Base-by-base conservation (phyloP, 2,888 invertebrate species). In the Gerosis bhagava region DNA sequence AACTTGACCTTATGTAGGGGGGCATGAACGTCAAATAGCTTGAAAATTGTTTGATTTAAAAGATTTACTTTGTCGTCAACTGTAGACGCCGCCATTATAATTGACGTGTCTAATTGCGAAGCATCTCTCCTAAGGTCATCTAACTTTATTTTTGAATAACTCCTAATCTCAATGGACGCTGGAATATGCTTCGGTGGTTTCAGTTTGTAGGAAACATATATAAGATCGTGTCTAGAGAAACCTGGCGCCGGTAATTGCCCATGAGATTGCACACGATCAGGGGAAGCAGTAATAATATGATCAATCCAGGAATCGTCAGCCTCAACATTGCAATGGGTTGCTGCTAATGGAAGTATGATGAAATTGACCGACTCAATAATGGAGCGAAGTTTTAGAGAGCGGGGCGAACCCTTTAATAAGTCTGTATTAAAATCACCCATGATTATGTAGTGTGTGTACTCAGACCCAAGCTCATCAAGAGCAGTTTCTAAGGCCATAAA, bases 191-290 rank as follows among this genome's bases (percentile, higher is more conserved):
- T 31, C 3, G 15, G 15, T 3, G 6, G 7, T 31, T 15, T 31
- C 8, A 31, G 15, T 8, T 31, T 31, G n/a, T 31, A 31, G 8
- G 29, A 31, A 4, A n/a, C 15, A 31, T 31, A 31, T 16, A 31
- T 15, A 3, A 16, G 5, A n/a, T 16, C 15, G 7, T 16, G 29
- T n/a, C 29, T 1, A 3, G 26, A 26, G 26, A 26, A 7, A 4
- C 26, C 26, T 3, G 26, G 26, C 3, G 8, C 26, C 11, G 26
- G 8, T 3, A 26, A 3, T 26, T 26, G 10, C 11, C 26, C 26
- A 11, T 26, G 11, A 11, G 11, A 5, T 3, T 5, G 3, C 8
- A 24, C 8, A 6, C 8, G 24, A 8, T 24, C 24, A 8, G 24
- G 24, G 8, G 5, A 24, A 24, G 24, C 4, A 7, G n/a, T 24